These are phyloP conservation scores for Uloborus diversus DNA, from an alignment of 1,140 invertebrate species.

Conservation along the genomic window DNA sequence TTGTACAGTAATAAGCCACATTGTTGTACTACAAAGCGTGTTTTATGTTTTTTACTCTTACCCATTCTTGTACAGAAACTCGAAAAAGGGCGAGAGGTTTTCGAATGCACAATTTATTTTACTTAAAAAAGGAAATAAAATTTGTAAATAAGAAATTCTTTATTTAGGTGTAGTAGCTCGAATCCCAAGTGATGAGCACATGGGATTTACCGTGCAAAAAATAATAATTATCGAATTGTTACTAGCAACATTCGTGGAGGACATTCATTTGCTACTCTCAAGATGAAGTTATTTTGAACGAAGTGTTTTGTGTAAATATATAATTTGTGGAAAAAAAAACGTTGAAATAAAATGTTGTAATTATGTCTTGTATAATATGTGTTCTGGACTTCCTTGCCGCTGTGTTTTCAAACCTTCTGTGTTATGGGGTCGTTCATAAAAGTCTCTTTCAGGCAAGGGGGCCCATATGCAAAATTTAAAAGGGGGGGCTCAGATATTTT, in stretches of 20 bases:
- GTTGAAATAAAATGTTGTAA: constrained; percentile 54
- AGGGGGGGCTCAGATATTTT: no score
- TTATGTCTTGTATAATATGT: constrained; percentile 18
- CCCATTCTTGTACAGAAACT: constrained; percentile 23
- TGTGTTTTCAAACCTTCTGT: no score
- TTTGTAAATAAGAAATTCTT: constrained; percentile 29
- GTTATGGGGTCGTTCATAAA: no score
- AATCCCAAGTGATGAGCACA: no score
- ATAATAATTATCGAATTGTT: constrained; percentile 4
- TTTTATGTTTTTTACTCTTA: constrained; percentile 49
- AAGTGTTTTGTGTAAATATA: constrained; percentile 47
- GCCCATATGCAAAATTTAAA: no score
- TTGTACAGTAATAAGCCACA: constrained; percentile 30
- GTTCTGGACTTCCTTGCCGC: neutral
- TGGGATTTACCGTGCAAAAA: no score
- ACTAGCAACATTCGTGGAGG: no score
- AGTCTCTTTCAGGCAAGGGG: no score
- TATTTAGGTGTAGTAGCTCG: constrained; percentile 18
- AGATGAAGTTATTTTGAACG: constrained; percentile 43
- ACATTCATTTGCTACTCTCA: constrained; percentile 43
- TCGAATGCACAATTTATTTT: constrained; percentile 53
- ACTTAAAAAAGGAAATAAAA: constrained; percentile 16
- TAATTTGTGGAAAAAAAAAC: constrained; percentile 45
- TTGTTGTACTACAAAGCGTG: constrained; percentile 40
- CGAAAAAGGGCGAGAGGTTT: constrained; percentile 29